Base-by-base conservation (phyloP, 2,113 vertebrate species). In the Ceyx melanurus region DNA sequence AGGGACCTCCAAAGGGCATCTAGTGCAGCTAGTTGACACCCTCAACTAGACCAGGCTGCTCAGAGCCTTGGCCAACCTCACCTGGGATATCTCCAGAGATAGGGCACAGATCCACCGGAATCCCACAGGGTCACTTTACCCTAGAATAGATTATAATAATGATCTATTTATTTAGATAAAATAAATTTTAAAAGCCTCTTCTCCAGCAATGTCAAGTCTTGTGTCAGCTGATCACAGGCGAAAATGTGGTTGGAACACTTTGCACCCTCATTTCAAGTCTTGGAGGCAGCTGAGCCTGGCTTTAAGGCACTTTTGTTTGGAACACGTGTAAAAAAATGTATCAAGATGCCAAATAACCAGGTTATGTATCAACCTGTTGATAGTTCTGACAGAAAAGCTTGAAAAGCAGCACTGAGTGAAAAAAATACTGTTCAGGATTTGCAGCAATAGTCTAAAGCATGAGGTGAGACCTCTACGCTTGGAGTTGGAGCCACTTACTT, bases 341-440 rank as follows among this genome's bases (percentile, higher is more conserved):
- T 45, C 43, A 56, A 88, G 95, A 78, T 35, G 37, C 25, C 70
- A 75, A 68, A 79, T 77, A 93, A 83, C 71, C 86, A 45, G 77
- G 68, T 94, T 94, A 65, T 33, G 21, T 86, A 82, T 82, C 96
- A 94, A 97, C 97, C 96, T 98, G 97, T 98, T 98, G 97, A 96
- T 97, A 95, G 74, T 89, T 94, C 56, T 72, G 76, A 78, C 45
- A 64, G 60, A 61, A 94, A 90, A 85, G 15, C 65, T 73, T 73
- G 45, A 46, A 65, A 57, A 93, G 48, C n/a, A 33, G 11, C 21
- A 12, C 64, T 33, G 88, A 95, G 84, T 88, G 91, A 61, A 94
- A 89, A 89, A 90, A 92, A 68, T 4, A 33, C 54, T 13, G 37
- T 35, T 67, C 62, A 2, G 61, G 17, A 46, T 89, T 85, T 26